phyloP scores from a whole-genome alignment of 2,888 invertebrate species.

The Drosophila antonietae region DNA sequence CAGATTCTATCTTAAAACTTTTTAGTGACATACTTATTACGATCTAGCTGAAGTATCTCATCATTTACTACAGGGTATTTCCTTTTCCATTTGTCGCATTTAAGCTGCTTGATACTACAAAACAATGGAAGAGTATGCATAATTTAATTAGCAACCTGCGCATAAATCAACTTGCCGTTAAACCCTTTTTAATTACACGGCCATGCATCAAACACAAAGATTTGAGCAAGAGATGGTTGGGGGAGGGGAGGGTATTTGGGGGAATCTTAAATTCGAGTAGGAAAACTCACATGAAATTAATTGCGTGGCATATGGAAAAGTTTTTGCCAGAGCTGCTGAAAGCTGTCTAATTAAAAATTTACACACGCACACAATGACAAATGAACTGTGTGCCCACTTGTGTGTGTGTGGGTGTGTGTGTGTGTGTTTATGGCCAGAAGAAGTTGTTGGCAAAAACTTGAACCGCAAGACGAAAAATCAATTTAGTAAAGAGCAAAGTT shows the following conservation, averaged over 20 bases:
- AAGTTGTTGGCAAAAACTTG: constrained; percentile 46
- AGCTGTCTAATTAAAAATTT: constrained; percentile 77
- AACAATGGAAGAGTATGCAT: constrained; percentile 22
- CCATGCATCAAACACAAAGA: constrained; percentile 59
- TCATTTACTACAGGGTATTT: neutral
- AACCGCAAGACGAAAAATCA: constrained; percentile 66
- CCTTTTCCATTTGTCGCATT: neutral
- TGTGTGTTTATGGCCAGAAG: constrained; percentile 9
- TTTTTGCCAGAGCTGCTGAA: constrained; percentile 57
- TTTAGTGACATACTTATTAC: neutral
- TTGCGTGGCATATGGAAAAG: constrained; percentile 71
- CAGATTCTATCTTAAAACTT: neutral
- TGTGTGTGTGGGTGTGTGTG: constrained; percentile 11
- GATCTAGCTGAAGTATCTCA: neutral
- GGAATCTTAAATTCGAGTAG: constrained; percentile 35
- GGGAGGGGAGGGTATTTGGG: neutral
- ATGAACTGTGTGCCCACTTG: constrained; percentile 26
- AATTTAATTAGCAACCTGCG: constrained; percentile 70
- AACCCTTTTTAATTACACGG: constrained; percentile 77
- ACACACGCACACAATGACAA: constrained; percentile 55
- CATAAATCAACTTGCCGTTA: constrained; percentile 71
- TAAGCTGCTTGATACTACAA: neutral
- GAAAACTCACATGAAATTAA: constrained; percentile 68
- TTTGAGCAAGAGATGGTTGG: neutral
- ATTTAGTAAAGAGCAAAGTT: constrained; percentile 78